phyloP scores from a whole-genome alignment of 2,113 vertebrate species.

The Pipra filicauda region DNA sequence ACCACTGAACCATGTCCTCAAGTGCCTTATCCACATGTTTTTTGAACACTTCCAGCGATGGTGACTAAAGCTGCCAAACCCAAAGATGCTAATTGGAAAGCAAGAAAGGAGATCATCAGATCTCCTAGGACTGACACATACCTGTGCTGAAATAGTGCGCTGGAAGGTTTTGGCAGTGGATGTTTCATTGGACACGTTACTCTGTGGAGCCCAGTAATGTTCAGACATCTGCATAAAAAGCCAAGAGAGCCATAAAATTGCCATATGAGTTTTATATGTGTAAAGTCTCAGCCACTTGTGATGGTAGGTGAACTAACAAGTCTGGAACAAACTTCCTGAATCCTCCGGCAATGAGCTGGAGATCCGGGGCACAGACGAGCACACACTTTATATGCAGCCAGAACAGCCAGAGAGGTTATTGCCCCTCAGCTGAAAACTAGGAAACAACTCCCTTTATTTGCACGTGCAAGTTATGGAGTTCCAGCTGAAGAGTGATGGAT shows the following conservation, averaged over 20 bases:
- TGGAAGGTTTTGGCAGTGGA: constrained; percentile 99
- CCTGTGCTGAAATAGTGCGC: constrained; percentile 98
- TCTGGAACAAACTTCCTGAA: not conserved
- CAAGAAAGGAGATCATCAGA: not conserved
- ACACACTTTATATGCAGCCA: not conserved
- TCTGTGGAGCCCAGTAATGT: constrained; percentile 98
- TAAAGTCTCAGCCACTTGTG: not conserved
- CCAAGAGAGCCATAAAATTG: not conserved
- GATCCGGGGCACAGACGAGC: not conserved
- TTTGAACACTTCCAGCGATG: not conserved
- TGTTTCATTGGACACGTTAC: constrained; percentile 96
- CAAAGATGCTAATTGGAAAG: not conserved
- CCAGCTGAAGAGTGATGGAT: not conserved
- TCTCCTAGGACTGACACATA: constrained; percentile 37
- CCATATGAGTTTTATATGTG: fast-evolving
- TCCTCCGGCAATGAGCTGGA: not conserved
- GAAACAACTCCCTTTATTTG: not conserved
- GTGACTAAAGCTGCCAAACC: not conserved
- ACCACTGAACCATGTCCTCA: not conserved
- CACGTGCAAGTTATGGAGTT: not conserved
- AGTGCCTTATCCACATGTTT: not conserved
- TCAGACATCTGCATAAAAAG: constrained; percentile 91
- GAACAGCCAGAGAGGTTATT: not conserved
- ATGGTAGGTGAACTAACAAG: not conserved
- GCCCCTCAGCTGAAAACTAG: not conserved